Conservation (phyloP, 2,797 vertebrate genomes). For the Parambassis ranga region DNA sequence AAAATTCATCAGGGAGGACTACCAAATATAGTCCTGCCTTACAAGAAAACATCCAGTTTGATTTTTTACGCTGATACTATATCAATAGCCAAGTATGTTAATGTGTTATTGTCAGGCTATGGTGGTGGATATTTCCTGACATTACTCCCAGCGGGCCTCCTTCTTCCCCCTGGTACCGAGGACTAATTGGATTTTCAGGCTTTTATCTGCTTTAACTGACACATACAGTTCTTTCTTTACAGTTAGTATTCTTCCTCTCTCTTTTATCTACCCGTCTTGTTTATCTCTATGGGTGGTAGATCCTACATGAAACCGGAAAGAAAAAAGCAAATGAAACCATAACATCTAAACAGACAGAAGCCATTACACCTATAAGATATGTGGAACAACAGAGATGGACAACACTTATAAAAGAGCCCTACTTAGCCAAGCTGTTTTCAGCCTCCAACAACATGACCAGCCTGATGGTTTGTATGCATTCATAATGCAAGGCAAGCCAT, state of each 20-base stretch:
- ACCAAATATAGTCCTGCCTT: slow-evolving; percentile 31
- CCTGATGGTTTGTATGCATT: slow-evolving; percentile 22
- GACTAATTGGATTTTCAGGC: slow-evolving; percentile 75
- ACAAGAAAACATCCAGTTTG: slow-evolving; percentile 32
- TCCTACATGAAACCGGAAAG: slow-evolving; percentile 48
- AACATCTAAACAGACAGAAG: slow-evolving; percentile 36
- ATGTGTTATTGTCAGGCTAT: slow-evolving; percentile 54
- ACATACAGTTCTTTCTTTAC: slow-evolving; percentile 54
- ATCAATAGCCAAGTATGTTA: slow-evolving; percentile 58
- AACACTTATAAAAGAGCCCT: slow-evolving; percentile 1
- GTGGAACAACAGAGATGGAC: slow-evolving; percentile 22
- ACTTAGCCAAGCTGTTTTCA: not conserved
- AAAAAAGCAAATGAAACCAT: slow-evolving; percentile 16
- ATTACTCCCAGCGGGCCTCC: slow-evolving; percentile 51
- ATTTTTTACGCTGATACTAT: slow-evolving; percentile 14
- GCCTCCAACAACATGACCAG: slow-evolving; percentile 14
- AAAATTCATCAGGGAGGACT: slow-evolving; percentile 22
- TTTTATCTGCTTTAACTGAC: slow-evolving; percentile 71
- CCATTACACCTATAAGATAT: slow-evolving; percentile 18
- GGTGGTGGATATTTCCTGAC: slow-evolving; percentile 53
- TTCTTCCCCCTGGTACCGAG: slow-evolving; percentile 33
- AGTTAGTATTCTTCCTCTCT: slow-evolving; percentile 28
- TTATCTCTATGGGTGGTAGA: slow-evolving; percentile 58
- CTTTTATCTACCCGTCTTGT: slow-evolving; percentile 59
- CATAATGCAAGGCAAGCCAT: slow-evolving; percentile 26